Evolutionary conservation across 1,140 invertebrate genomes (phyloP).

Genomic region (Procambarus virginalis): DNA sequence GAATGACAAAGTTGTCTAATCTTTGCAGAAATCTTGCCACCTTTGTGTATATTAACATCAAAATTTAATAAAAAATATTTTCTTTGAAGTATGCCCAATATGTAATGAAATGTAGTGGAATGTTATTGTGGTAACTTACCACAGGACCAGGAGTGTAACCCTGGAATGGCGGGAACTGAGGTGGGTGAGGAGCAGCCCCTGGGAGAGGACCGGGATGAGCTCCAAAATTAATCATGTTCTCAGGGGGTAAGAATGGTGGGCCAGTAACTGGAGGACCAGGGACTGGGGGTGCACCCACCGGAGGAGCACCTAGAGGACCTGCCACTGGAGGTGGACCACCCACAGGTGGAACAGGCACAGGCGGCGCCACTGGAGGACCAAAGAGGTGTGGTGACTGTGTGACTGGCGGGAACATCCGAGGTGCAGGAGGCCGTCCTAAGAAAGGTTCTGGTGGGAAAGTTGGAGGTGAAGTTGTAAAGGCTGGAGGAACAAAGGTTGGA

Average conservation of each 20-base stretch:
- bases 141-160: slow-evolving; percentile 69
- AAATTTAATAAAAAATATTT: too few species aligned
- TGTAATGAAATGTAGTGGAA: background rate
- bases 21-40: too few species aligned
- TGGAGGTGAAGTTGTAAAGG: slow-evolving; percentile 57
- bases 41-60: too few species aligned
- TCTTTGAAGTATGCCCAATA: background rate
- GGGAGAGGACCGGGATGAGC: slow-evolving; percentile 51
- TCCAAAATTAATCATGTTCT: slow-evolving; percentile 71
- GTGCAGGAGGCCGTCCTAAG: slow-evolving; percentile 56
- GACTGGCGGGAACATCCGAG: slow-evolving; percentile 67
- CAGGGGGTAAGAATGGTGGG: slow-evolving; percentile 69
- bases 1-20: too few species aligned
- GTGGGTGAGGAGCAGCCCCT: slow-evolving; percentile 65
- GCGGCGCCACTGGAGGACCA: slow-evolving; percentile 41
- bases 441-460: slow-evolving; percentile 57
- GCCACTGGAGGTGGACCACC: slow-evolving; percentile 48
- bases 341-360: slow-evolving; percentile 59
- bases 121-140: slow-evolving; percentile 56
- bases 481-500: slow-evolving; percentile 66
- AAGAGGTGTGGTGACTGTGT: slow-evolving; percentile 62
- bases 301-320: slow-evolving; percentile 46
- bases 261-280: slow-evolving; percentile 20
- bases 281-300: slow-evolving; percentile 47
- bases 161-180: slow-evolving; percentile 71